Evolutionary conservation across 2,113 vertebrate species (phyloP).

Genomic region (Rattus norvegicus): GRCr8 NC_086029.1:50696001-50696500

Average conservation of each 20-base stretch:
- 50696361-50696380: neutral
- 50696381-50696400: neutral
- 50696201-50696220: neutral
- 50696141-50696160: neutral
- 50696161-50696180: too few species aligned
- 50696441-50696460: neutral
- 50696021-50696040: neutral
- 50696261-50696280: neutral
- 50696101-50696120: neutral
- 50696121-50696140: slow-evolving; percentile 4
- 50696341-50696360: neutral
- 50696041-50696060: neutral
- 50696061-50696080: neutral
- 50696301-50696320: neutral
- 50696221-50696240: neutral
- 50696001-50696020: neutral
- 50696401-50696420: neutral
- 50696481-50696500: neutral
- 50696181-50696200: neutral
- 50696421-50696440: neutral
- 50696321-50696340: neutral
- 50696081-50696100: neutral
- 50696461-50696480: neutral
- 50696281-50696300: neutral
- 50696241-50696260: neutral